These are phyloP conservation scores for Corythoichthys haematopterus DNA, from an alignment of 2,113 vertebrate species.

Conservation along the genomic window DNA sequence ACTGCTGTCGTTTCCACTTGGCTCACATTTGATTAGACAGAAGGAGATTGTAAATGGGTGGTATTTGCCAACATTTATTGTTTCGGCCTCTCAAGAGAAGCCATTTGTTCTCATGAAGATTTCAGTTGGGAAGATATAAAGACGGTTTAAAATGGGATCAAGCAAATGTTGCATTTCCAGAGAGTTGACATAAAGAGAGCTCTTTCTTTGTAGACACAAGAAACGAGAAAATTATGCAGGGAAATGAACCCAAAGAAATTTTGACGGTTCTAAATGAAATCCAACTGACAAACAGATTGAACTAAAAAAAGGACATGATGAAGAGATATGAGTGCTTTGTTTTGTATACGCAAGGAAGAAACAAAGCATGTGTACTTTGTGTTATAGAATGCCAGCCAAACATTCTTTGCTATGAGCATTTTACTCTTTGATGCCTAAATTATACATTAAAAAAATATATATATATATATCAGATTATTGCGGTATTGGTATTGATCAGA, in stretches of 20 bases:
- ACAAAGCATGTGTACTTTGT: conserved; percentile 25
- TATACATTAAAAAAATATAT: too few relatives aligned
- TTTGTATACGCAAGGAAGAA: neutral
- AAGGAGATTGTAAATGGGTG: conserved; percentile 28
- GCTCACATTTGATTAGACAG: conserved; percentile 16
- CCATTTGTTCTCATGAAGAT: conserved; percentile 24
- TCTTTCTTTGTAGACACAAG: conserved; percentile 1
- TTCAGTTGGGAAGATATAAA: conserved; percentile 22
- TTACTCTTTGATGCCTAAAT: too few relatives aligned
- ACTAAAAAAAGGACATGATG: conserved; percentile 11
- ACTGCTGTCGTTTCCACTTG: conserved; percentile 19
- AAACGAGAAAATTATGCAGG: conserved; percentile 15
- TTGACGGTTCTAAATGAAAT: conserved; percentile 17
- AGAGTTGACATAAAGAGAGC: conserved; percentile 15
- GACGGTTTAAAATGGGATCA: conserved; percentile 32
- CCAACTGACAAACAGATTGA: conserved; percentile 28
- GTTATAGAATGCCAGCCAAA: conserved; percentile 16
- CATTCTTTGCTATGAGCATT: neutral
- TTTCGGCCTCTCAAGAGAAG: conserved; percentile 16
- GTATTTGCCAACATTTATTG: conserved; percentile 31
- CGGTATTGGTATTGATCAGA: too few relatives aligned
- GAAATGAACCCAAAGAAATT: conserved; percentile 8
- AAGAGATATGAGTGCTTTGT: conserved; percentile 13
- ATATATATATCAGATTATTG: too few relatives aligned
- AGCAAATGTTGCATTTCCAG: conserved; percentile 15